These are phyloP conservation scores for Epsilonema sp. DNA, from an alignment of 2,888 invertebrate genomes.

Conservation along the genomic window DNA sequence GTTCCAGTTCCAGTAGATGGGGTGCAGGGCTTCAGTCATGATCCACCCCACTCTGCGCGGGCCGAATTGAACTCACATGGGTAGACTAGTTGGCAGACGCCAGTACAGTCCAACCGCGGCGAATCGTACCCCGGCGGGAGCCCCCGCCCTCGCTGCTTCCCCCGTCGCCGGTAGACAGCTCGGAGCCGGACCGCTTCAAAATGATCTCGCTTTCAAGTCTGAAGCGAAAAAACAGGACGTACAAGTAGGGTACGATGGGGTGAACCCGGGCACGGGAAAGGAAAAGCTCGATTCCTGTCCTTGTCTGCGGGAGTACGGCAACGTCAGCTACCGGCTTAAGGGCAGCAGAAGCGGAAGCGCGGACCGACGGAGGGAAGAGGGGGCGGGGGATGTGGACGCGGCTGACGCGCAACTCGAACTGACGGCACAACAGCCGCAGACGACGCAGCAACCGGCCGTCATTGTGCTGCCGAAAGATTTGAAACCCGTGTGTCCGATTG, in stretches of 20 bases:
- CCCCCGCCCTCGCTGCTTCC: constrained; percentile 5
- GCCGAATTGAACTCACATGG: too few relatives aligned
- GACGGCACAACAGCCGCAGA: neutral
- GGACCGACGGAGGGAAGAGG: too few relatives aligned
- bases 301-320: constrained; percentile 86
- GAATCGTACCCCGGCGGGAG: constrained; percentile 9
- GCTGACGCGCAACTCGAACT: neutral
- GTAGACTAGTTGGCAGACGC: too few relatives aligned
- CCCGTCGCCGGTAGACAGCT: constrained; percentile 17
- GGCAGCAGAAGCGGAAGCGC: constrained; percentile 2
- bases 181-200: constrained; percentile 42
- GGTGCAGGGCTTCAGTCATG: too few relatives aligned
- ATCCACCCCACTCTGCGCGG: too few relatives aligned
- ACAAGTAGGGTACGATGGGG: too few relatives aligned
- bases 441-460: too few relatives aligned
- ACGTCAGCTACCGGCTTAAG: constrained; percentile 57
- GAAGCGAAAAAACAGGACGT: too few relatives aligned
- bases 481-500: constrained; percentile 9
- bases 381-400: too few relatives aligned
- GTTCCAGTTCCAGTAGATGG: too few relatives aligned
- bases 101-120: too few relatives aligned
- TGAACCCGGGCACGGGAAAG: constrained; percentile 31
- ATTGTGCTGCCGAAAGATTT: constrained; percentile 3
- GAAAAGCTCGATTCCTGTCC: constrained; percentile 59
- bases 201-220: constrained; percentile 61